Conservation (phyloP, 2,797 vertebrate genomes). For the Poecilia wingei region DNA sequence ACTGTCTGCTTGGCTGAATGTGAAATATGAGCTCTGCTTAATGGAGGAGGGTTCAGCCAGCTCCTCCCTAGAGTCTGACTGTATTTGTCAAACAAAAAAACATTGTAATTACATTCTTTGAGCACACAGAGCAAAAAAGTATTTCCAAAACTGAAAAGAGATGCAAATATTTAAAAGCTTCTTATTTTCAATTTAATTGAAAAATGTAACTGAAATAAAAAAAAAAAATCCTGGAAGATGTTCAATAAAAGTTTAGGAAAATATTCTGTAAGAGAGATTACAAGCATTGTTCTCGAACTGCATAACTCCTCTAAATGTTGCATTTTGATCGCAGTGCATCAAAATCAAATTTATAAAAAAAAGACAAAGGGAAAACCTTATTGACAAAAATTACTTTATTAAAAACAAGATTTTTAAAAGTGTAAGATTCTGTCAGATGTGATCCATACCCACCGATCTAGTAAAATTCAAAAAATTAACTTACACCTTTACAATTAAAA, state of each 20-base stretch:
- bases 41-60: neutral
- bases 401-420: neutral
- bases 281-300: neutral
- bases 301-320: neutral
- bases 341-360: neutral
- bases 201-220: neutral
- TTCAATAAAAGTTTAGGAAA: neutral
- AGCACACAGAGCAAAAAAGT: neutral
- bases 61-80: neutral
- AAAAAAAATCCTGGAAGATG: too few relatives aligned
- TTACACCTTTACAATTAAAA: neutral
- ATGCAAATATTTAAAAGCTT: neutral
- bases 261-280: neutral
- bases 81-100: neutral
- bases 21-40: neutral
- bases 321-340: neutral
- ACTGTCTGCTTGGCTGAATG: neutral
- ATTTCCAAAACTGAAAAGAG: neutral
- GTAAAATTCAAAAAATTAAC: neutral
- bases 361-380: neutral
- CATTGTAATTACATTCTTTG: neutral
- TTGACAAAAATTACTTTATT: conserved; percentile 4
- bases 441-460: neutral
- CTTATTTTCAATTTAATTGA: neutral
- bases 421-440: neutral